Percentiles rank a stretch among this genome's conserved stretches.
Evolutionary conservation across 2,888 invertebrate species (phyloP).

Genomic region (Galeopsomyia nigrocyanea): DNA sequence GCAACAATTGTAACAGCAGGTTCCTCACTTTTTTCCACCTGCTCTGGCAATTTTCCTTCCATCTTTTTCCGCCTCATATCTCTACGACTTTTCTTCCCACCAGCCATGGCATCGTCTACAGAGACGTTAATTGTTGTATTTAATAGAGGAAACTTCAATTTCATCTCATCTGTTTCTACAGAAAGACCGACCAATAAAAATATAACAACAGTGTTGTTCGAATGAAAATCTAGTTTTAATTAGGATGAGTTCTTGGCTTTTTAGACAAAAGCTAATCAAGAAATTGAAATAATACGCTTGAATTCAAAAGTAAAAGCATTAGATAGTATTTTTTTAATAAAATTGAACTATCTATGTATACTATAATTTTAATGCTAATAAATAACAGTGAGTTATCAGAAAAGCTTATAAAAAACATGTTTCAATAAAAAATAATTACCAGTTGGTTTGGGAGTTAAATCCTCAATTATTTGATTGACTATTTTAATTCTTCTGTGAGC

Average conservation of each 20-base stretch:
- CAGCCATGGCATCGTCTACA: constrained; percentile 80
- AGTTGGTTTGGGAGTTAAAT: constrained; percentile 73
- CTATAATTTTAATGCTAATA: not conserved
- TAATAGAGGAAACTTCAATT: constrained; percentile 86
- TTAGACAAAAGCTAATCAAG: not conserved
- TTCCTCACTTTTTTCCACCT: constrained; percentile 52
- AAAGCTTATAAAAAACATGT: not conserved
- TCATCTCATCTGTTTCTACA: constrained; percentile 73
- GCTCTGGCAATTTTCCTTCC: constrained; percentile 50
- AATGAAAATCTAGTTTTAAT: not conserved
- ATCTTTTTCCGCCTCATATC: constrained; percentile 57
- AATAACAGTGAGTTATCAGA: too few relatives aligned
- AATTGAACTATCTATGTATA: not conserved
- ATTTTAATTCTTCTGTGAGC: constrained; percentile 91
- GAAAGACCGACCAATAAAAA: constrained; percentile 52
- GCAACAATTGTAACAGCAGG: constrained; percentile 42
- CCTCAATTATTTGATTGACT: constrained; percentile 83
- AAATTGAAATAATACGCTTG: too few relatives aligned
- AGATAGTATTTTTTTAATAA: not conserved
- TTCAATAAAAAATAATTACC: constrained; percentile 65
- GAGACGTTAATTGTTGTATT: constrained; percentile 86
- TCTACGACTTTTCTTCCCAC: constrained; percentile 64
- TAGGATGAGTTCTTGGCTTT: not conserved
- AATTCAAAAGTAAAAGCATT: not conserved
- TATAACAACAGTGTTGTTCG: constrained; percentile 16